Base-by-base conservation (phyloP, 2,797 vertebrate species). In the Sebastes kiyomatsui region DNA sequence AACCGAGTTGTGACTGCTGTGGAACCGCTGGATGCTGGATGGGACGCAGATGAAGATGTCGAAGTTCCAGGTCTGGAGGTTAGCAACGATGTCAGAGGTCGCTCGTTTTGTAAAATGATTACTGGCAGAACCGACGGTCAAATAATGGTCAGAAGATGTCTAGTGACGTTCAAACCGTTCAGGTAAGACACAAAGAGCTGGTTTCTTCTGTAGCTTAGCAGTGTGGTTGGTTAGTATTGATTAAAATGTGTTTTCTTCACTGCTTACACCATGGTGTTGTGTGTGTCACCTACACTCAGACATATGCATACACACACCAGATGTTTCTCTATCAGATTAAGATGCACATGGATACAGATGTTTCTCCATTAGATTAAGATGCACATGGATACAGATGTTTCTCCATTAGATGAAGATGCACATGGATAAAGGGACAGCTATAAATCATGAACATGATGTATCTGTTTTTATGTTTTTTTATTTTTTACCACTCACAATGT, bases 141-240 rank as follows among this genome's bases (percentile, higher is more conserved):
- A 96, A 97, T 97, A 95, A 97, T 98, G 97, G 95, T 98, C 95
- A 97, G 97, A 93, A 97, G 97, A 97, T 98, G 97, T 92, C 96
- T 97, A 86, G 95, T 97, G 84, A 97, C 97, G 94, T 95, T 98
- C 96, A 97, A 97, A 95, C 98, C 97, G 87, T 99, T 99, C 95
- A 97, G 98, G 98, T 99, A 95, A 96, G 97, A 90, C 35, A 82
- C 81, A 77, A 81, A 69, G 69, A 60, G 61, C 60, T 14, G 22
- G 11, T 67, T 66, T 65, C 28, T 7, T 22, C 2, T 56, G 14
- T 25, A 20, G 55, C 61, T 54, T 61, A 54, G 59, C 69, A 6
- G 7, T 61, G 73, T 59, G 28, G 18, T 54, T 11, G 49, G 2
- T 59, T 66, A 42, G 23, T 28, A 14, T 18, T 11, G 4, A 38